phyloP scores from a whole-genome alignment of 2,888 invertebrate genomes.

The Prosapia bicincta region DNA sequence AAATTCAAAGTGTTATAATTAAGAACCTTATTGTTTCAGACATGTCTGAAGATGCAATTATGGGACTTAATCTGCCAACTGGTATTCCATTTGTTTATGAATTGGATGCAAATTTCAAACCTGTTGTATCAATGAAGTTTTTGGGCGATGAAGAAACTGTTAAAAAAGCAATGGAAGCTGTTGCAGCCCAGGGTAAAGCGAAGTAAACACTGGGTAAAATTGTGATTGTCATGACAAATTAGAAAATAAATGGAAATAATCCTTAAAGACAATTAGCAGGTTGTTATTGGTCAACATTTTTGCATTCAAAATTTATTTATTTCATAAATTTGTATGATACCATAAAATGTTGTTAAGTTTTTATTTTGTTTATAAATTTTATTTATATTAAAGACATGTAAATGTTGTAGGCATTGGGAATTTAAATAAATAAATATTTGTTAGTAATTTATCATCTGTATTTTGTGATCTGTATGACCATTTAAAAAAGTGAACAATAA shows the following conservation, averaged over 20 bases:
- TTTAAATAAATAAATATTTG: not conserved
- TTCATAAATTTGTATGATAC: not conserved
- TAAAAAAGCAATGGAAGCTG: constrained; percentile 57
- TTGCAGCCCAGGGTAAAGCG: constrained; percentile 58
- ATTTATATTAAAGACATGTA: not conserved
- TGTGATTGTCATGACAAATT: not conserved
- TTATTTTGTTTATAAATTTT: not conserved
- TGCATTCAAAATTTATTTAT: not conserved
- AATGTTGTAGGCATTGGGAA: not conserved
- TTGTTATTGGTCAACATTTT: not conserved
- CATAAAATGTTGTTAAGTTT: not conserved
- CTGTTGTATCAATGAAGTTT: constrained; percentile 58
- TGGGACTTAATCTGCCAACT: constrained; percentile 59
- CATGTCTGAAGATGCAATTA: constrained; percentile 56
- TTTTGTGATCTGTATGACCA: not conserved
- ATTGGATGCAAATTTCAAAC: constrained; percentile 55
- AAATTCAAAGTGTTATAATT: too few relatives aligned
- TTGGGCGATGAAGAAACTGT: constrained; percentile 61
- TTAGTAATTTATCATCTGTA: not conserved
- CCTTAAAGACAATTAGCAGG: not conserved
- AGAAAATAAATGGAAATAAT: not conserved
- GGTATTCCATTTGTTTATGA: constrained; percentile 63
- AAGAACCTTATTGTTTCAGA: constrained; percentile 45
- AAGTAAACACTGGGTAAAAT: constrained; percentile 45
- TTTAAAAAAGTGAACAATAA: too few relatives aligned